These are phyloP conservation scores for Lamproptera curius DNA, from an alignment of 2,888 invertebrate genomes.

Conservation along the genomic window DNA sequence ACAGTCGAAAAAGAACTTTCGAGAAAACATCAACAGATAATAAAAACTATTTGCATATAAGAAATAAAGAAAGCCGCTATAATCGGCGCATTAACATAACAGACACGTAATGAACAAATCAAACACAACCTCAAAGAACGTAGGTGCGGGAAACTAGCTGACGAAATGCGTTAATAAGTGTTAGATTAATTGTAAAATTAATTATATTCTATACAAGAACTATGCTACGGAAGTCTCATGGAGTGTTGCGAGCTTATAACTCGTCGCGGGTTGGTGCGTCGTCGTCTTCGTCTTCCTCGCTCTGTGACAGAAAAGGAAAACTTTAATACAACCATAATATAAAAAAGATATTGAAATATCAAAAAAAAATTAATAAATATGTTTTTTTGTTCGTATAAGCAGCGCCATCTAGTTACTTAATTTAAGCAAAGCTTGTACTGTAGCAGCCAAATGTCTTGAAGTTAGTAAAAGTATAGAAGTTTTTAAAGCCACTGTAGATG, in stretches of 20 bases:
- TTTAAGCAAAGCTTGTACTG: no score
- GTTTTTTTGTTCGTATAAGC: no score
- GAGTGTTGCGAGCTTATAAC: constrained; percentile 79
- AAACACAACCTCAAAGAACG: constrained; percentile 40
- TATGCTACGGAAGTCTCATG: constrained; percentile 68
- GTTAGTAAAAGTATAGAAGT: no score
- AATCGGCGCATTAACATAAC: no score
- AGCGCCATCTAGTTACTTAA: no score
- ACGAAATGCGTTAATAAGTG: constrained; percentile 51
- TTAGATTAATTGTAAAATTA: constrained; percentile 48
- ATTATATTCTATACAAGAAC: constrained; percentile 66
- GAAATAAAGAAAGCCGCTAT: no score
- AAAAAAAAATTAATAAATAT: no score
- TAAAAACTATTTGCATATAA: background rate
- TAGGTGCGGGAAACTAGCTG: constrained; percentile 56
- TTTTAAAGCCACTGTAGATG: no score
- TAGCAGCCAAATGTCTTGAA: no score
- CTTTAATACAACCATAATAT: background rate
- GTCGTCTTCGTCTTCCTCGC: constrained; percentile 84
- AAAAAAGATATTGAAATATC: no score
- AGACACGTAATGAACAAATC: background rate
- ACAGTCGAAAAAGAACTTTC: background rate
- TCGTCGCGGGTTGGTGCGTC: constrained; percentile 87
- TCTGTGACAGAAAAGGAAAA: constrained; percentile 40
- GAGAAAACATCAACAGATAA: no score